A percentile compares a stretch with the other conserved stretches of the same genome.
phyloP scores from a whole-genome alignment of 2,113 vertebrate species.

The Podocnemis expansa region DNA sequence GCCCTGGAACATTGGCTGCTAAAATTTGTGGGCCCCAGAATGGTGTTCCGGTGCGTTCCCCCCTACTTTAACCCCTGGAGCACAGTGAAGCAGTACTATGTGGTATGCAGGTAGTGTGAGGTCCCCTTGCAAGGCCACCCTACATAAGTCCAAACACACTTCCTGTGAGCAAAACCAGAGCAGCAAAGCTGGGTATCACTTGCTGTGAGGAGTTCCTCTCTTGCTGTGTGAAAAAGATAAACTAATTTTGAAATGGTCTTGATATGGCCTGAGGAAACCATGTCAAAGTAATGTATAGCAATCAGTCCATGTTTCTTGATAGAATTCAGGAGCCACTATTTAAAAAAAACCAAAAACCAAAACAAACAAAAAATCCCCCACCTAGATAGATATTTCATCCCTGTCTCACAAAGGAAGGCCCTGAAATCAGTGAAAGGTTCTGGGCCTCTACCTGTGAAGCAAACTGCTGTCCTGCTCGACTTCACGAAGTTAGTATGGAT shows the following conservation, averaged over 20 bases:
- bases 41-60: no score
- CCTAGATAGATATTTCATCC: background rate
- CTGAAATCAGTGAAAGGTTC: background rate
- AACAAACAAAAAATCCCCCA: no score
- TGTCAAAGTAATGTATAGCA: background rate
- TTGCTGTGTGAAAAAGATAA: background rate
- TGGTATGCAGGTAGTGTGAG: constrained; percentile 51
- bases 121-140: constrained; percentile 45
- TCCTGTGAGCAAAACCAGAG: background rate
- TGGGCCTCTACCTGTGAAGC: background rate
- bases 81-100: constrained; percentile 13
- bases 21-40: no score
- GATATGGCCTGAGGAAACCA: background rate
- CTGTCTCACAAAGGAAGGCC: background rate
- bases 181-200: constrained; percentile 6
- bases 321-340: fast-evolving
- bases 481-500: background rate
- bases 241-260: background rate
- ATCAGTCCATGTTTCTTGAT: background rate
- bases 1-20: no score
- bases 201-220: background rate
- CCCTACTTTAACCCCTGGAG: no score
- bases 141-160: background rate
- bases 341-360: background rate
- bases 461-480: background rate